A percentile compares a stretch with the other conserved stretches of the same genome.
These are phyloP conservation scores for Orthosia gracilis DNA, from an alignment of 2,888 invertebrate genomes.

Conservation along the genomic window DNA sequence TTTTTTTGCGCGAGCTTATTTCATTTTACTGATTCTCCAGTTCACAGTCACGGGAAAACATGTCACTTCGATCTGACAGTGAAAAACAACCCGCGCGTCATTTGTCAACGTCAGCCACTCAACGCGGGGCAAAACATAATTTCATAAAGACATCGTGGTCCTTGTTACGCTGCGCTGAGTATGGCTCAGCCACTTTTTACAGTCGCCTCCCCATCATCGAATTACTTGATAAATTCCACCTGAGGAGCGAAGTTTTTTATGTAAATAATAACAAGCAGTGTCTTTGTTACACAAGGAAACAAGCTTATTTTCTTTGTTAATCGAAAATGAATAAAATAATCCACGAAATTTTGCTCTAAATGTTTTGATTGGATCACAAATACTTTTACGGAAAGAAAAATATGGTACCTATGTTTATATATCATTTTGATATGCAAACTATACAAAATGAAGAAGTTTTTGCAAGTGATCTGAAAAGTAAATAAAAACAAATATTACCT, in stretches of 20 bases:
- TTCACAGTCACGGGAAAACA: slow-evolving; percentile 85
- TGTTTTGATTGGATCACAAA: slow-evolving; percentile 20
- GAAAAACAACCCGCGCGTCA: slow-evolving; percentile 88
- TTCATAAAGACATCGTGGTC: slow-evolving; percentile 89
- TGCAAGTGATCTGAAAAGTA: background rate
- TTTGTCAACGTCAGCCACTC: slow-evolving; percentile 90
- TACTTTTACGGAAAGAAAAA: slow-evolving; percentile 16
- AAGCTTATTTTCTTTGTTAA: slow-evolving; percentile 42
- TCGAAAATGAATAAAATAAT: slow-evolving; percentile 36
- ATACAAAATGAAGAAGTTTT: background rate
- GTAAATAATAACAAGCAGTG: slow-evolving; percentile 41
- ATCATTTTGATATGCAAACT: slow-evolving; percentile 14
- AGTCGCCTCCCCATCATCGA: slow-evolving; percentile 75
- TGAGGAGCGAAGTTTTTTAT: slow-evolving; percentile 38
- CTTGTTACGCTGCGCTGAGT: slow-evolving; percentile 80
- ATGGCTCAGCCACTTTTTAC: slow-evolving; percentile 73
- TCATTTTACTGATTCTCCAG: slow-evolving; percentile 84
- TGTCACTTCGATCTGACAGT: slow-evolving; percentile 90
- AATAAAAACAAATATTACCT: background rate
- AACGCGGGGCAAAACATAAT: slow-evolving; percentile 87
- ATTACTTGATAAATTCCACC: slow-evolving; percentile 70
- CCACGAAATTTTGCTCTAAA: slow-evolving; percentile 4
- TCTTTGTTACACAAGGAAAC: slow-evolving; percentile 9
- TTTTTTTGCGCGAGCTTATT: slow-evolving; percentile 79
- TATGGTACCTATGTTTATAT: slow-evolving; percentile 2